Evolutionary conservation across 1,140 invertebrate species (phyloP).

Genomic region (Schlechtendalia chinensis): DNA sequence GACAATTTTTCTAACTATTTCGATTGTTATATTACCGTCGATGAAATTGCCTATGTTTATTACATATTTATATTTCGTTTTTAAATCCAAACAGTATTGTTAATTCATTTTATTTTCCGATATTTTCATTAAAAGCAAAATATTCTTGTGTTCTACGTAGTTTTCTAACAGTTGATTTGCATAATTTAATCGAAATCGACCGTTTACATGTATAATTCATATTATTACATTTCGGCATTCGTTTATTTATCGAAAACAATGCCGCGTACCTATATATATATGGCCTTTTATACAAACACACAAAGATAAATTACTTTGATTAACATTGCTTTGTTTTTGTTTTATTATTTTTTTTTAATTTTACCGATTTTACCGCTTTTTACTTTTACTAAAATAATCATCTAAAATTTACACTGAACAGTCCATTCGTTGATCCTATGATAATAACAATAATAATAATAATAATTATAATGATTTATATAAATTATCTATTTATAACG

Average conservation of each 20-base stretch:
- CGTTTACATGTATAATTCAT: background rate
- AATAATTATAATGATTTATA: too few relatives aligned
- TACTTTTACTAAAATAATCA: too few relatives aligned
- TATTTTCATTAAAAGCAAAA: background rate
- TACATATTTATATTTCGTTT: background rate
- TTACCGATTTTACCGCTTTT: too few relatives aligned
- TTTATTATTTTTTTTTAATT: too few relatives aligned
- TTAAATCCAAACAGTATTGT: background rate
- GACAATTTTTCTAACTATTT: too few relatives aligned
- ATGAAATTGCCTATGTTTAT: background rate
- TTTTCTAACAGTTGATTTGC: background rate
- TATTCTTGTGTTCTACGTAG: background rate
- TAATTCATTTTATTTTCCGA: background rate
- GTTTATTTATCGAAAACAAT: background rate
- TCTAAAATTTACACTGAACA: too few relatives aligned
- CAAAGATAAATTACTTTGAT: background rate
- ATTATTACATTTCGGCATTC: background rate
- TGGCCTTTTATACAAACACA: background rate
- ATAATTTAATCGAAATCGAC: constrained; percentile 2
- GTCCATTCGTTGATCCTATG: background rate
- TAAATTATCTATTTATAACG: too few relatives aligned
- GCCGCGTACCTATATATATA: background rate
- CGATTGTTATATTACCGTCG: too few relatives aligned
- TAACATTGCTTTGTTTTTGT: background rate
- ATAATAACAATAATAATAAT: too few relatives aligned